phyloP scores from a whole-genome alignment of 2,113 vertebrate genomes.

The Haplochromis burtoni region DNA sequence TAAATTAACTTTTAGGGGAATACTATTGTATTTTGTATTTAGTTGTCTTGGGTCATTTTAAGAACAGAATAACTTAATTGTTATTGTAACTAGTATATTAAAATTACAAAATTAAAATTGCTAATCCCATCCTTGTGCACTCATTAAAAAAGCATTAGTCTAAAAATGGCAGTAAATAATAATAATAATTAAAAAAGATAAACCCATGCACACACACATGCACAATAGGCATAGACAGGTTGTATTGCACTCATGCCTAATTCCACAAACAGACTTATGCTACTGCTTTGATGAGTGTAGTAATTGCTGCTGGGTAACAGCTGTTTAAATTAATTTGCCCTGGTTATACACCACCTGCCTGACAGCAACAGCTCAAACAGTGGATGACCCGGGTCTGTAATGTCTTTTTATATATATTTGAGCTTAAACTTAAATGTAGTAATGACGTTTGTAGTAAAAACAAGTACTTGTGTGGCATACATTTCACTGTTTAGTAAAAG shows the following conservation, averaged over 20 bases:
- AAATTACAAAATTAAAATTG: not conserved
- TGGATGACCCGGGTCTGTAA: not conserved
- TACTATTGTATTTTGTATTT: not conserved
- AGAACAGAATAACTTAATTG: not conserved
- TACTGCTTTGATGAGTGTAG: not conserved
- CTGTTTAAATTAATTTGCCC: not conserved
- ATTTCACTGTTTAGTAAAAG: not conserved
- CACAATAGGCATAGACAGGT: not conserved
- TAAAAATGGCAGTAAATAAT: not conserved
- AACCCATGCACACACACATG: rapidly evolving
- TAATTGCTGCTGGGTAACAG: not conserved
- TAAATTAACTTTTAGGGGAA: not conserved
- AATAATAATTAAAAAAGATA: not conserved
- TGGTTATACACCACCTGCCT: rapidly evolving
- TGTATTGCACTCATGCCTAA: not conserved
- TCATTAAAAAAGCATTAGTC: not conserved
- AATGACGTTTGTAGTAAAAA: not conserved
- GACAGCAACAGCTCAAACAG: not conserved
- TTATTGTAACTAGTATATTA: not conserved
- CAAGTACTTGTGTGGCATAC: not conserved
- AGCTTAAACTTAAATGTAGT: not conserved
- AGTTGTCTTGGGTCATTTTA: not conserved
- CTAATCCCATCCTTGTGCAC: not conserved
- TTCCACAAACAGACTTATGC: not conserved
- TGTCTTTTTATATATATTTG: not conserved